These are phyloP conservation scores for Epirrhoe tristata DNA, from an alignment of 2,888 invertebrate species.

Conservation along the genomic window DNA sequence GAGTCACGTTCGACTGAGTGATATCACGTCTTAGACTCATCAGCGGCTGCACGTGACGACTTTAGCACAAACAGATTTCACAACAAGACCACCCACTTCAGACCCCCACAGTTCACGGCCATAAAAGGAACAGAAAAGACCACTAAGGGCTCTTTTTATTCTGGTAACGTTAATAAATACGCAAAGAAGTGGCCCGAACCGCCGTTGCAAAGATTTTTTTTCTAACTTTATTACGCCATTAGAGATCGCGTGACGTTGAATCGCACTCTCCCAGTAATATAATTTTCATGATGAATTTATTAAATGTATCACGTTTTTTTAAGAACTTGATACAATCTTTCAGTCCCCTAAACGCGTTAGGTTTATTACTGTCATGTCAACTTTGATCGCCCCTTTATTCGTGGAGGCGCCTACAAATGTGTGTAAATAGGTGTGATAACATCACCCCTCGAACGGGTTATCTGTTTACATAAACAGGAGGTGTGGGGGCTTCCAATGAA, in stretches of 20 bases:
- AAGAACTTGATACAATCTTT: constrained; percentile 46
- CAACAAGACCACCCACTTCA: constrained; percentile 66
- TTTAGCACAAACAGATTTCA: constrained; percentile 83
- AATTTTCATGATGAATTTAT: constrained; percentile 73
- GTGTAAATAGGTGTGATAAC: constrained; percentile 43
- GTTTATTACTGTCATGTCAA: constrained; percentile 42
- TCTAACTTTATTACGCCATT: constrained; percentile 83
- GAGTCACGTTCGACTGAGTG: constrained; percentile 82
- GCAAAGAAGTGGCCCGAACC: constrained; percentile 74
- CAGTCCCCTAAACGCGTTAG: constrained; percentile 37
- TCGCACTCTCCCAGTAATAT: constrained; percentile 72
- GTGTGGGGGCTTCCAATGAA: constrained; percentile 8
- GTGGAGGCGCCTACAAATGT: constrained; percentile 40
- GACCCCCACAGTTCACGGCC: constrained; percentile 55
- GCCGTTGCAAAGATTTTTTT: constrained; percentile 75
- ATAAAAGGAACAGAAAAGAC: constrained; percentile 53
- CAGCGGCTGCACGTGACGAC: constrained; percentile 84
- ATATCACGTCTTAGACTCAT: constrained; percentile 85
- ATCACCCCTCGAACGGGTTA: constrained; percentile 41
- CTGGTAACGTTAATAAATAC: constrained; percentile 77
- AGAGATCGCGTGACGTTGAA: constrained; percentile 80
- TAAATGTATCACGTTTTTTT: constrained; percentile 62
- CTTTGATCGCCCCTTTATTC: constrained; percentile 39
- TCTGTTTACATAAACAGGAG: constrained; percentile 42
- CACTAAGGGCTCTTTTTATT: constrained; percentile 58